A percentile compares a stretch with the other conserved stretches of the same genome.
Evolutionary conservation across 2,113 vertebrate genomes (phyloP).

Genomic region (Saguinus imperator): DNA sequence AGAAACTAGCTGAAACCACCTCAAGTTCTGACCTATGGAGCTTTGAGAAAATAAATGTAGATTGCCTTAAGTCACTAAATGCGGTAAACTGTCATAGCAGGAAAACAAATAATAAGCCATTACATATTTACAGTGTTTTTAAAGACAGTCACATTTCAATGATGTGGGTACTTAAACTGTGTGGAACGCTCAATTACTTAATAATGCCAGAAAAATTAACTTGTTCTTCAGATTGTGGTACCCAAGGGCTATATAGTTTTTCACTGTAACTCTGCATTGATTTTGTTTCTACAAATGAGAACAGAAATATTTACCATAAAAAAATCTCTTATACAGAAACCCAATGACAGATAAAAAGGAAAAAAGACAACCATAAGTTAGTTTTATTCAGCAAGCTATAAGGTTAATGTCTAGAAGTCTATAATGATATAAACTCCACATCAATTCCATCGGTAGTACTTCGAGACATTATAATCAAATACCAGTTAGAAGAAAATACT

Average conservation of each 20-base stretch:
- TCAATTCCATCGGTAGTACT: not conserved
- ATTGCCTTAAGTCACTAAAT: not conserved
- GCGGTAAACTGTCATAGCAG: not conserved
- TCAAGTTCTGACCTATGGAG: not conserved
- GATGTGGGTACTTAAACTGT: not conserved
- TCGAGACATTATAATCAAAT: not conserved
- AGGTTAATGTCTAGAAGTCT: not conserved
- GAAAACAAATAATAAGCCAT: not conserved
- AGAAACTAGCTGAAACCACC: not conserved
- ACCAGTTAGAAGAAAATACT: not conserved
- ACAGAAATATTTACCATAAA: not conserved
- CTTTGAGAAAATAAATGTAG: not conserved
- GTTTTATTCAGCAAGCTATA: not conserved
- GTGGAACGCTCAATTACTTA: not conserved
- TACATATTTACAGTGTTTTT: not conserved
- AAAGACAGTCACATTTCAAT: not conserved
- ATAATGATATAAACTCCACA: not conserved
- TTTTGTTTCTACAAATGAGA: not conserved
- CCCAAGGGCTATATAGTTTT: not conserved
- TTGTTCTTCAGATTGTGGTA: not conserved
- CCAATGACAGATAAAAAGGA: not conserved
- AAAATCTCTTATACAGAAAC: not conserved
- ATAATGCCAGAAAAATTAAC: not conserved
- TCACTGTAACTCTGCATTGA: not conserved
- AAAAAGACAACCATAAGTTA: not conserved